These are phyloP conservation scores for Pituophis catenifer DNA, from an alignment of 2,113 vertebrate genomes.

Conservation along the genomic window DNA sequence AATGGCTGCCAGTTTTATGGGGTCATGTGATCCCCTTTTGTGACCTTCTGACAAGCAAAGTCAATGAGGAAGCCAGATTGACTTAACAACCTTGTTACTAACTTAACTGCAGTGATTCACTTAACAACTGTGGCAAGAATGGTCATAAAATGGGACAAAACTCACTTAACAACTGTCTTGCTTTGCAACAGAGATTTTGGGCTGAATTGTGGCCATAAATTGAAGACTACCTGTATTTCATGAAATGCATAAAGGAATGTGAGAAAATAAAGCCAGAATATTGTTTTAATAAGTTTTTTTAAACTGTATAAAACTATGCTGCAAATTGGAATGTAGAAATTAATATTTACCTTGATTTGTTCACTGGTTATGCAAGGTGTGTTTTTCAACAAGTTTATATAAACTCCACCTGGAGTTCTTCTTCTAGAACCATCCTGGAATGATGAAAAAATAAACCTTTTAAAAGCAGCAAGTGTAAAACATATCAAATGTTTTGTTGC, in stretches of 20 bases:
- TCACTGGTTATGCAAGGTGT: constrained; percentile 84
- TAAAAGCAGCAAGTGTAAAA: background rate
- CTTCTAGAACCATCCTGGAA: constrained; percentile 88
- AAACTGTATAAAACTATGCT: background rate
- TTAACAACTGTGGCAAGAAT: background rate
- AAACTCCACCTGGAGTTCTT: constrained; percentile 94
- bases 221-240: background rate
- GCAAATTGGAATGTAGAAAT: background rate
- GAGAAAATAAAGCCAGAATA: background rate
- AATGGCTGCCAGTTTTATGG: no score
- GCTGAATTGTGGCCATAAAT: background rate
- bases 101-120: background rate
- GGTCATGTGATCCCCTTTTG: background rate
- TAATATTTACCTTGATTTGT: constrained; percentile 81
- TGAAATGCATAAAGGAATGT: background rate
- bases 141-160: background rate
- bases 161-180: background rate
- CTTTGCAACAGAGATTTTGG: background rate
- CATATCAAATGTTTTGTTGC: background rate
- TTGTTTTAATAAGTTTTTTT: background rate
- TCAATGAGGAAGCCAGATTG: background rate
- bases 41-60: background rate
- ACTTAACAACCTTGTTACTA: background rate
- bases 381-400: constrained; percentile 91
- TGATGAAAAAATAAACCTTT: constrained; percentile 11